Conservation (phyloP, 2,797 vertebrate species). For the Spizella passerina region DNA sequence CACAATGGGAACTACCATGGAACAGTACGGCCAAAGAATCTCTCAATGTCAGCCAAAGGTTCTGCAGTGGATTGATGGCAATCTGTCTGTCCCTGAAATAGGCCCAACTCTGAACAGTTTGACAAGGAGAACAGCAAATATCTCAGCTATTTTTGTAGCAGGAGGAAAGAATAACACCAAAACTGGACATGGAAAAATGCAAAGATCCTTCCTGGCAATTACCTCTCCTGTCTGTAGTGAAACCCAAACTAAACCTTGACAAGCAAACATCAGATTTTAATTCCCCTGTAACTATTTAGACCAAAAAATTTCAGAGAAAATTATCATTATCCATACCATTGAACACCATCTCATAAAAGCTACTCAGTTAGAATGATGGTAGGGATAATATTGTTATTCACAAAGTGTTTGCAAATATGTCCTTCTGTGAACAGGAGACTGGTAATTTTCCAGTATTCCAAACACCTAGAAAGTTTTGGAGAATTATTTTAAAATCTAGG, state of each 20-base stretch:
- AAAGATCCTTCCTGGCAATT: background rate
- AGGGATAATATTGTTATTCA: background rate
- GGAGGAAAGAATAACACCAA: background rate
- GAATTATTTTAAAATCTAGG: background rate
- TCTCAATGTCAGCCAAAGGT: background rate
- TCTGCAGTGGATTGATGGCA: background rate
- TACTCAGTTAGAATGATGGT: background rate
- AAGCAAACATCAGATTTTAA: background rate
- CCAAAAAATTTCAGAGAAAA: background rate
- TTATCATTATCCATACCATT: background rate
- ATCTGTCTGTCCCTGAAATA: background rate
- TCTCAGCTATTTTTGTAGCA: background rate
- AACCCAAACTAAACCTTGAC: background rate
- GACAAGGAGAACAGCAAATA: background rate
- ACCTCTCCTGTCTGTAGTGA: background rate
- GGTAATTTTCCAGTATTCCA: background rate
- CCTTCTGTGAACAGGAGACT: background rate
- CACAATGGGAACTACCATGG: background rate
- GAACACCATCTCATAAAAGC: background rate
- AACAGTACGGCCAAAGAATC: background rate
- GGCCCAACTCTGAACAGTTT: background rate
- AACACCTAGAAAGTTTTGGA: background rate
- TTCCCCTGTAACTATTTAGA: background rate
- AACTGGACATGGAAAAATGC: background rate
- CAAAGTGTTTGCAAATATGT: background rate